These are phyloP conservation scores for Drosophila gaucha DNA, from an alignment of 2,888 invertebrate species.

Conservation along the genomic window DNA sequence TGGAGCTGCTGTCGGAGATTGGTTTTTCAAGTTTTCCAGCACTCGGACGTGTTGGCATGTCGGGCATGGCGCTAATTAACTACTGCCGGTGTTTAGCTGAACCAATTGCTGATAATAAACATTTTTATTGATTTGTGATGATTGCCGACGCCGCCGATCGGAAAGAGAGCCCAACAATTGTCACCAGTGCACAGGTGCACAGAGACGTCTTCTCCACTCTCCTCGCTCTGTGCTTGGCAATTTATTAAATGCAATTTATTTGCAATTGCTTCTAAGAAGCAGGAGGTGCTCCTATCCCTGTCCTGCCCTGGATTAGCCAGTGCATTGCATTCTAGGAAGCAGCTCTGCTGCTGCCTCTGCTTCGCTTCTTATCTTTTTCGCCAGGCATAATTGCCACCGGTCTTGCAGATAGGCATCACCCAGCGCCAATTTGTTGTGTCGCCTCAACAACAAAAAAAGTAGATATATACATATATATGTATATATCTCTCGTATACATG, in stretches of 20 bases:
- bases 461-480: neutral
- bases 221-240: constrained; percentile 30
- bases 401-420: constrained; percentile 79
- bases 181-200: constrained; percentile 63
- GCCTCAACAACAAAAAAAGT: constrained; percentile 24
- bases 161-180: constrained; percentile 50
- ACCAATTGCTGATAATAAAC: constrained; percentile 76
- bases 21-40: constrained; percentile 40
- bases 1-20: constrained; percentile 19
- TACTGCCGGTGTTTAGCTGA: constrained; percentile 82
- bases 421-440: constrained; percentile 72
- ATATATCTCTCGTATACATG: neutral
- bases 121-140: constrained; percentile 80
- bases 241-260: constrained; percentile 80
- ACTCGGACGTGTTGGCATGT: constrained; percentile 70
- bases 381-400: constrained; percentile 78
- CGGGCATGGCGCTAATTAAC: constrained; percentile 84
- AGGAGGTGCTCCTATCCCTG: constrained; percentile 63
- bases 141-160: constrained; percentile 58
- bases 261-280: constrained; percentile 78
- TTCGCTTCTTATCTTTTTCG: constrained; percentile 24
- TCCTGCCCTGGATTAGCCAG: constrained; percentile 44
- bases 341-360: neutral
- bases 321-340: constrained; percentile 66
- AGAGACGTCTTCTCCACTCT: neutral